A percentile compares a stretch with the other conserved stretches of the same genome.
These are phyloP conservation scores for Aleiodes leptofemur DNA, from an alignment of 2,888 invertebrate species.

Conservation along the genomic window DNA sequence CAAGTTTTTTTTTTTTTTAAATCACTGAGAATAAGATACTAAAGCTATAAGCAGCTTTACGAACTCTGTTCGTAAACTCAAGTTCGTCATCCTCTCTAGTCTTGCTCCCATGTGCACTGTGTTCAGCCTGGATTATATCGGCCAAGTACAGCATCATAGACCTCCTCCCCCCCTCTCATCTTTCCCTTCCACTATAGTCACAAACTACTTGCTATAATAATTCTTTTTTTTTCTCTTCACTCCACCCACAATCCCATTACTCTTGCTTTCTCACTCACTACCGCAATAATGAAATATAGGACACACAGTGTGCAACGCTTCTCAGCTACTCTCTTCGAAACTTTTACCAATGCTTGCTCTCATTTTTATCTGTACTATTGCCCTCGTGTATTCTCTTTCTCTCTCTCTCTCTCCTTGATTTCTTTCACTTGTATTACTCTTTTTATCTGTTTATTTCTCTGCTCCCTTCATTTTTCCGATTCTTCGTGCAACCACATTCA, in stretches of 20 bases:
- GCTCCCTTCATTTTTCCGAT: no score
- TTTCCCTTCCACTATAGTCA: neutral
- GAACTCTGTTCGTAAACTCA: constrained; percentile 11
- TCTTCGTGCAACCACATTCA: constrained; percentile 30
- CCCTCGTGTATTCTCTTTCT: constrained; percentile 8
- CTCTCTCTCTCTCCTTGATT: neutral
- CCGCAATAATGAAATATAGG: constrained; percentile 31
- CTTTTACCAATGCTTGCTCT: constrained; percentile 31
- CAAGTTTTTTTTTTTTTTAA: neutral
- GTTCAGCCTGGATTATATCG: constrained; percentile 27
- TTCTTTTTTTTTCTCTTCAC: neutral
- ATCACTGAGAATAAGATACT: neutral
- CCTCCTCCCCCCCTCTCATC: no score
- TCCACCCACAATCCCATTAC: neutral
- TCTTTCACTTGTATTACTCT: constrained; percentile 13
- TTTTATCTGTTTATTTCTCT: constrained; percentile 16
- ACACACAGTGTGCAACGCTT: constrained; percentile 1
- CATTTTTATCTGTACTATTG: constrained; percentile 37
- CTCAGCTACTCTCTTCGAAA: constrained; percentile 2
- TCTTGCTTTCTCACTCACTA: constrained; percentile 9
- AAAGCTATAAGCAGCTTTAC: constrained; percentile 33
- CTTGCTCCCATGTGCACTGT: constrained; percentile 5
- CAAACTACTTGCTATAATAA: neutral
- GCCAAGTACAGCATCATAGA: neutral
- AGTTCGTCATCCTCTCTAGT: constrained; percentile 14